Evolutionary conservation across 1,140 invertebrate genomes (phyloP), one percentile per base, ranked within the genome.

Genomic region (Agrilus planipennis): DNA sequence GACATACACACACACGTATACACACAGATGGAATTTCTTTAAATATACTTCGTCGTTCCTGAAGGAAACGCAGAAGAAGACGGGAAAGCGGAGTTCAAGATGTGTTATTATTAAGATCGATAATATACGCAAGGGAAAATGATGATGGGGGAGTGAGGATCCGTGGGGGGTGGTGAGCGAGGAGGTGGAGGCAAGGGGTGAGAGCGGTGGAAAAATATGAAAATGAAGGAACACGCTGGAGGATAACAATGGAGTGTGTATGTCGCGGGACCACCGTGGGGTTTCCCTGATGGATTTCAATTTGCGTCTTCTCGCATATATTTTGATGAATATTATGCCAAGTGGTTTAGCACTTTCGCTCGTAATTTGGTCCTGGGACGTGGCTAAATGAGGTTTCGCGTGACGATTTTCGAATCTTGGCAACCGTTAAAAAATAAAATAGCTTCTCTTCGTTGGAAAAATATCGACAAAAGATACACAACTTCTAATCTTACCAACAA

Each of bases 41-140:
- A n/a, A n/a, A n/a, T n/a, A n/a, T n/a, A n/a, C n/a, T n/a, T n/a
- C n/a, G n/a, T n/a, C n/a, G n/a, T n/a, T n/a, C n/a, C n/a, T n/a
- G n/a, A n/a, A n/a, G 21, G 18, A 42, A 19, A 17, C 35, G 38
- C 39, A 22, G 30, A 12, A 34, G 20, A 42, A 15, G 34, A 6
- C 31, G 31, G 34, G 25, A 35, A 11, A 9, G 44, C 49, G 35
- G 36, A 47, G 42, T 25, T 15, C 34, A 47, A 42, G 45, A 47
- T 47, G 55, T 55, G 51, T 53, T 55, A 50, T 57, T 51, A 54
- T 55, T 57, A 50, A 53, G 55, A 57, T 57, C 55, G 49, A 57
- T 57, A 57, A 57, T 55, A 49, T 53, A 47, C 51, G 52, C 51
- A 35, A 47, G 46, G 49, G 52, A 52, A n/a, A 45, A 46, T 41